Conservation (phyloP, 2,797 vertebrate species). For the Channa striata region DNA sequence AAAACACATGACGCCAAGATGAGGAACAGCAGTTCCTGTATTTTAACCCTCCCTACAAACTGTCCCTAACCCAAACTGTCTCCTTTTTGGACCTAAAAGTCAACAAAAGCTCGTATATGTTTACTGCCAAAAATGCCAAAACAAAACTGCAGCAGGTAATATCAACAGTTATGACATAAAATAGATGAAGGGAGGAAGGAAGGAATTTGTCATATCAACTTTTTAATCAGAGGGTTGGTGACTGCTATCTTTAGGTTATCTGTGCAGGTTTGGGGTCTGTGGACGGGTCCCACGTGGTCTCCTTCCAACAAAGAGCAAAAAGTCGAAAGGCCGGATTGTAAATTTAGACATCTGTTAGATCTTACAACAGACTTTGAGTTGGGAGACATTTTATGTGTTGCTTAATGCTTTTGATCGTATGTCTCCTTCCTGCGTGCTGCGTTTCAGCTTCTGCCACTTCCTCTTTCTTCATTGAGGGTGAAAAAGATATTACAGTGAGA, state of each 20-base stretch:
- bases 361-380: background rate
- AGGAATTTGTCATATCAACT: conserved; percentile 9
- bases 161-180: background rate
- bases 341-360: background rate
- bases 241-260: background rate
- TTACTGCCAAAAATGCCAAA: too few species aligned
- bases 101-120: too few species aligned
- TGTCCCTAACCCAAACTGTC: too few species aligned
- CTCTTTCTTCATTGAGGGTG: conserved; percentile 54
- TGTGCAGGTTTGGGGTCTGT: background rate
- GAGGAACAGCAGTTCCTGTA: too few species aligned
- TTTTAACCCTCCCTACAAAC: too few species aligned
- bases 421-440: conserved; percentile 3
- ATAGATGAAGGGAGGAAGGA: background rate
- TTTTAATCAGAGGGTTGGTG: background rate
- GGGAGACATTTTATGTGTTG: background rate
- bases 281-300: background rate
- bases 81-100: too few species aligned
- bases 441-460: conserved; percentile 65
- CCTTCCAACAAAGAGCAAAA: background rate
- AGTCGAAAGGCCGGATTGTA: background rate
- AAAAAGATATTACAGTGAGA: conserved; percentile 40
- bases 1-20: too few species aligned
- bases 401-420: conserved; percentile 17
- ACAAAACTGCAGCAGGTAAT: too few species aligned